Base-by-base conservation (phyloP, 2,113 vertebrate species). In the Xenopus laevis region DNA sequence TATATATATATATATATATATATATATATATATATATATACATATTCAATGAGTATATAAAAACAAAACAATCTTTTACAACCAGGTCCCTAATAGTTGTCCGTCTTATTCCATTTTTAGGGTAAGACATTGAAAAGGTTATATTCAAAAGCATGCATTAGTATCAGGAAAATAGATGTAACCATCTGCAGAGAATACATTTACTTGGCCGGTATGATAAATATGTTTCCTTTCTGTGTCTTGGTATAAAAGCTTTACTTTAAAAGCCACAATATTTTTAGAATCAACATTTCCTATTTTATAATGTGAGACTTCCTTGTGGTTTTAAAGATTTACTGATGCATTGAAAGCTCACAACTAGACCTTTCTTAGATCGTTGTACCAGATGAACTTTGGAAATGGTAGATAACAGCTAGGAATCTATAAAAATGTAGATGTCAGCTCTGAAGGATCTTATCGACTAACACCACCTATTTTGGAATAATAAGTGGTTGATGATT, bases 251-350 rank as follows among this genome's bases (percentile, higher is more conserved):
- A 84, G 82, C 86, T 83, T 85, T 79, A 82, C 87, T 84, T 84
- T 89, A 87, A 55, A 89, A 89, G 89, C 89, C 87, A 90, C 89
- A 90, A 89, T 86, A 85, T 83, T 87, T 80, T 83, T 76, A 86
- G 85, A 88, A 84, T 86, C 84, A 87, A 90, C 82, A 71, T 83
- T 86, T 74, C 87, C 81, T 76, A 72, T 82, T 86, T 78, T 82
- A 86, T 79, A 70, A 78, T 85, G 82, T 81, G 84, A 82, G 76
- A 83, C 84, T 87, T 85, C 80, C 84, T 86, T 80, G 52, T 83
- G 82, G 82, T 84, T 85, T 84, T 69, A 79, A 88, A 88, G 87
- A 88, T 91, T 89, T 77, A 88, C 78, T 40, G 81, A 78, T 86
- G 75, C 70, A 79, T 84, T 87, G 83, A 83, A 88, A 89, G 65